Evolutionary conservation across 2,113 vertebrate species (phyloP).

Genomic region (Leucosticte australis): DNA sequence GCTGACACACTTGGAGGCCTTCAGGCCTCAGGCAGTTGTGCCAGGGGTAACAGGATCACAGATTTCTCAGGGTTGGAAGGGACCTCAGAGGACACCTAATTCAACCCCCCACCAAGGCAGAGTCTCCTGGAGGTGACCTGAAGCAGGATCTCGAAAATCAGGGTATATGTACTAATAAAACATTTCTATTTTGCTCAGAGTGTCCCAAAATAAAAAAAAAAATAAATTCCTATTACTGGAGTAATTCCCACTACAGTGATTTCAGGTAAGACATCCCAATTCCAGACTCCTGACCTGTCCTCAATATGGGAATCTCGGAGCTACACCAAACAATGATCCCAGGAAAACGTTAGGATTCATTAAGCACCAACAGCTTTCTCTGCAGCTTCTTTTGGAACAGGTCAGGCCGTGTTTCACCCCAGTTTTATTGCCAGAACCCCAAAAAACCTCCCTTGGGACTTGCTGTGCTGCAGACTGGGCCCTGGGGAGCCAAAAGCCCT

Average conservation of each 20-base stretch:
- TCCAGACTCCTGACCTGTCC: too few relatives aligned
- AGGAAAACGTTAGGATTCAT: fast-evolving
- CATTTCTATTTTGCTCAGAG: background rate
- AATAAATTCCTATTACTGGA: fast-evolving
- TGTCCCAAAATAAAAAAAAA: too few relatives aligned
- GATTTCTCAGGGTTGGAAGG: too few relatives aligned
- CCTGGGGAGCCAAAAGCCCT: background rate
- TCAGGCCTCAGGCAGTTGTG: background rate
- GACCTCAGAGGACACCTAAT: too few relatives aligned
- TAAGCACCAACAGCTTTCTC: background rate
- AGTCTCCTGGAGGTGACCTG: too few relatives aligned
- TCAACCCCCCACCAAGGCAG: background rate
- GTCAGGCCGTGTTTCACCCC: background rate
- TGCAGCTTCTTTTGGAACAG: background rate
- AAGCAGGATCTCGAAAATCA: background rate
- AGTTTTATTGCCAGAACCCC: background rate
- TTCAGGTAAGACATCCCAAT: background rate
- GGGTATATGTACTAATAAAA: fast-evolving
- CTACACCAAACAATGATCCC: background rate
- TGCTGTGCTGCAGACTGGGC: background rate
- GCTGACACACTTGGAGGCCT: fast-evolving
- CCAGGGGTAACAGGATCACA: too few relatives aligned
- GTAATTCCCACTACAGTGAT: background rate
- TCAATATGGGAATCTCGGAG: fast-evolving
- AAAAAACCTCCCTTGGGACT: fast-evolving